These are phyloP conservation scores for Neoarius graeffei DNA, from an alignment of 2,113 vertebrate genomes.

Conservation along the genomic window DNA sequence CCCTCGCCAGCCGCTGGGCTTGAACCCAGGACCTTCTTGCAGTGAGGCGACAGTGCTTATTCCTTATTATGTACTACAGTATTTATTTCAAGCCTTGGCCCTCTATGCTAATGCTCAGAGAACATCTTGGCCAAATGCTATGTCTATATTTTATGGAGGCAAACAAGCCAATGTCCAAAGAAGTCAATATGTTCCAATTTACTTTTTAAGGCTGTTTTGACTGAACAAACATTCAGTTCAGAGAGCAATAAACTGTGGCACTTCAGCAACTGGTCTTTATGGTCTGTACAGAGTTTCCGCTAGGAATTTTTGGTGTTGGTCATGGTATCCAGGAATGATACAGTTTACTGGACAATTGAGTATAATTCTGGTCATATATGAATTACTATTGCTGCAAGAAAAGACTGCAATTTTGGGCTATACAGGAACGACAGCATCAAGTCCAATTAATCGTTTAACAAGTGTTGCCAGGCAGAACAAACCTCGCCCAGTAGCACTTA, in stretches of 20 bases:
- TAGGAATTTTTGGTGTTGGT: background rate
- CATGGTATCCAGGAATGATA: too few relatives aligned
- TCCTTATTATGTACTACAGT: background rate
- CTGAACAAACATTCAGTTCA: background rate
- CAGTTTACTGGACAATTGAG: background rate
- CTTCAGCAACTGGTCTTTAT: background rate
- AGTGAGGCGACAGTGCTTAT: too few relatives aligned
- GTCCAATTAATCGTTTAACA: background rate
- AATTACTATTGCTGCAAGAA: background rate
- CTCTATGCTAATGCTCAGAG: too few relatives aligned
- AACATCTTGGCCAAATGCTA: constrained; percentile 10
- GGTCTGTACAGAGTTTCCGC: background rate
- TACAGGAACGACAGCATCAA: background rate
- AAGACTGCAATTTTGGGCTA: background rate
- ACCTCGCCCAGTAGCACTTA: too few relatives aligned
- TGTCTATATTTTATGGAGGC: constrained; percentile 13
- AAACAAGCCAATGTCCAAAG: background rate
- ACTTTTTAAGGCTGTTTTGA: background rate
- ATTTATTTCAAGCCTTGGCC: background rate
- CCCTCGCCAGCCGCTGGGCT: too few relatives aligned
- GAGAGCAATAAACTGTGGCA: background rate
- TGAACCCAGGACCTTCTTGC: too few relatives aligned
- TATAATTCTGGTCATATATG: background rate
- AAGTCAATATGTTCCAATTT: background rate
- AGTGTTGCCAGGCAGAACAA: too few relatives aligned